phyloP scores from a whole-genome alignment of 2,113 vertebrate species.

The Salminus brasiliensis region DNA sequence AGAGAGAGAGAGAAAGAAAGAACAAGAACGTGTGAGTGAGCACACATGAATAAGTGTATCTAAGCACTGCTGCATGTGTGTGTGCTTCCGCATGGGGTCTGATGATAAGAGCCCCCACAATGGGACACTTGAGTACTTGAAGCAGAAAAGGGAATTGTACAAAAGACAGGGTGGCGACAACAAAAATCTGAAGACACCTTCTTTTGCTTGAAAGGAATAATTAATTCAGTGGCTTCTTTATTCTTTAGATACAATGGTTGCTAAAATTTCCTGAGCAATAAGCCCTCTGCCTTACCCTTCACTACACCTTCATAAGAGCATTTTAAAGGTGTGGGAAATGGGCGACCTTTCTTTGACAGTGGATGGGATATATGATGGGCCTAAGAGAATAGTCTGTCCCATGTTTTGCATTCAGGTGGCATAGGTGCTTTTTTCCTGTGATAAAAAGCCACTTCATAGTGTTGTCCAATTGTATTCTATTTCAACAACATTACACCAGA shows the following conservation, averaged over 20 bases:
- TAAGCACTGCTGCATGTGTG: slow-evolving; percentile 24
- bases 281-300: slow-evolving; percentile 44
- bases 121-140: slow-evolving; percentile 40
- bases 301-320: slow-evolving; percentile 29
- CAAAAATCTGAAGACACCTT: slow-evolving; percentile 50
- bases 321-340: slow-evolving; percentile 40
- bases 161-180: slow-evolving; percentile 36
- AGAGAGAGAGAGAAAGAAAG: background rate
- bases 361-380: slow-evolving; percentile 48
- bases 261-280: slow-evolving; percentile 47
- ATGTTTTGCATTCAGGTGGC: slow-evolving; percentile 66
- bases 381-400: slow-evolving; percentile 54
- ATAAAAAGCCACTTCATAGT: slow-evolving; percentile 71
- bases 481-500: slow-evolving; percentile 65
- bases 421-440: slow-evolving; percentile 74
- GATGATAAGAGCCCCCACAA: slow-evolving; percentile 43
- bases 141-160: slow-evolving; percentile 37
- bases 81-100: slow-evolving; percentile 39
- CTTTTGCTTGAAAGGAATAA: slow-evolving; percentile 49
- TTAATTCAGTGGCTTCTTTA: slow-evolving; percentile 48
- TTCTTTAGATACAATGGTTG: slow-evolving; percentile 47
- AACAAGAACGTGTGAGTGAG: slow-evolving; percentile 36
- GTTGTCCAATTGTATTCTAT: slow-evolving; percentile 65
- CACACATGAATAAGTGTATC: slow-evolving; percentile 15
- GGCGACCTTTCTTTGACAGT: slow-evolving; percentile 47